Evolutionary conservation across 2,888 invertebrate genomes (phyloP).

Genomic region (Hoplodrina ambigua): DNA sequence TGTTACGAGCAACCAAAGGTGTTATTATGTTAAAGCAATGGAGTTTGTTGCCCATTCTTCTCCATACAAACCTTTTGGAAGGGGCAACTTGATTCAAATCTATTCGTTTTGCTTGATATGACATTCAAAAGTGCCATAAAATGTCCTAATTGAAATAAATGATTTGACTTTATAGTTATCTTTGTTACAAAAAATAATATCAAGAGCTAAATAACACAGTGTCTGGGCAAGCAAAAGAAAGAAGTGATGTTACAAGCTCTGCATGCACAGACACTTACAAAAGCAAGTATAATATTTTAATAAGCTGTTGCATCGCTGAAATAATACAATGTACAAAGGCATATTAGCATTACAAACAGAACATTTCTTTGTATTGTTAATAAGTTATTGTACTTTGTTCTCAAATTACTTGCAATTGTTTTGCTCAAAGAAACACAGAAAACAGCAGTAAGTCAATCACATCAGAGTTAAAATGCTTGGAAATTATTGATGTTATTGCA

Average conservation of each 20-base stretch:
- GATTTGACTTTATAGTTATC: no score
- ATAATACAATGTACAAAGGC: conserved; percentile 7
- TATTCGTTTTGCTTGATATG: no score
- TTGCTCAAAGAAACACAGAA: background rate
- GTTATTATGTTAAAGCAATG: no score
- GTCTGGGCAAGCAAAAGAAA: no score
- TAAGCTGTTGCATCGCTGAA: background rate
- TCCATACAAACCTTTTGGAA: no score
- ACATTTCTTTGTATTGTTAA: background rate
- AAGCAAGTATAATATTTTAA: background rate
- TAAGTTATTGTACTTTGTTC: background rate
- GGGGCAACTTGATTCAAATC: no score
- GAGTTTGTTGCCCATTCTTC: no score
- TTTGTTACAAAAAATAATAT: no score
- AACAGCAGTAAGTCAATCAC: background rate
- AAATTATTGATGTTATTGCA: background rate
- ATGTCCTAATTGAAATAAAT: no score
- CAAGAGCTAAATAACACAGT: no score
- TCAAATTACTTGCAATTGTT: background rate
- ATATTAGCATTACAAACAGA: background rate
- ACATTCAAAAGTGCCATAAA: no score
- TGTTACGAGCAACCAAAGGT: no score
- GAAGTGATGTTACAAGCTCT: background rate
- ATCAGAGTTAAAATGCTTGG: background rate
- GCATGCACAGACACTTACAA: background rate